A percentile compares a stretch with the other conserved stretches of the same genome.
These are phyloP conservation scores for Druceiella hillmani DNA, from an alignment of 2,888 invertebrate species.

Conservation along the genomic window DNA sequence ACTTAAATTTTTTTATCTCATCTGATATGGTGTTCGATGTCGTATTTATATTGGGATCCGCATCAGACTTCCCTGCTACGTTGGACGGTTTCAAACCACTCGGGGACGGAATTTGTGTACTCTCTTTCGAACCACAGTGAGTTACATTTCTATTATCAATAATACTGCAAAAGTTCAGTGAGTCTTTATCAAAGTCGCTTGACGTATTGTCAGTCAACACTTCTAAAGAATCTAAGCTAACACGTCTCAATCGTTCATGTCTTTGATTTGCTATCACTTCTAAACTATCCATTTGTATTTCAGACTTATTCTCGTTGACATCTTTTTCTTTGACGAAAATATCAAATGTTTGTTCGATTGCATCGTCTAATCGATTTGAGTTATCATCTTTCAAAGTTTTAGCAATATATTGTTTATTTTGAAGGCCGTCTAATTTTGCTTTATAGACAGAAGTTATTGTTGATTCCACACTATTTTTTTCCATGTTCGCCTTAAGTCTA, in stretches of 20 bases:
- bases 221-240: constrained; percentile 50
- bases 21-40: constrained; percentile 33
- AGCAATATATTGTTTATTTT: constrained; percentile 40
- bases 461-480: constrained; percentile 40
- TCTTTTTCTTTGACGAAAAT: constrained; percentile 58
- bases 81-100: constrained; percentile 11
- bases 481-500: constrained; percentile 42
- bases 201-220: constrained; percentile 38
- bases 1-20: constrained; percentile 56
- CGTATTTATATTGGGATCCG: constrained; percentile 42
- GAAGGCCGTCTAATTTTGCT: constrained; percentile 47
- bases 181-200: constrained; percentile 45
- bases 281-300: constrained; percentile 56
- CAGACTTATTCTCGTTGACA: constrained; percentile 53
- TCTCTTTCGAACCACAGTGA: no score
- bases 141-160: constrained; percentile 42
- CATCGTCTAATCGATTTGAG: constrained; percentile 36
- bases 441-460: constrained; percentile 49
- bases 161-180: constrained; percentile 46
- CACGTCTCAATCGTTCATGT: constrained; percentile 40
- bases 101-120: constrained; percentile 2
- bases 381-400: constrained; percentile 39
- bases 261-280: constrained; percentile 50
- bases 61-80: constrained; percentile 26
- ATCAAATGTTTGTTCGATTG: constrained; percentile 51